A percentile compares a stretch with the other conserved stretches of the same genome.
Conservation (phyloP, 2,888 invertebrate species). For the Parascotia fuliginaria region DNA sequence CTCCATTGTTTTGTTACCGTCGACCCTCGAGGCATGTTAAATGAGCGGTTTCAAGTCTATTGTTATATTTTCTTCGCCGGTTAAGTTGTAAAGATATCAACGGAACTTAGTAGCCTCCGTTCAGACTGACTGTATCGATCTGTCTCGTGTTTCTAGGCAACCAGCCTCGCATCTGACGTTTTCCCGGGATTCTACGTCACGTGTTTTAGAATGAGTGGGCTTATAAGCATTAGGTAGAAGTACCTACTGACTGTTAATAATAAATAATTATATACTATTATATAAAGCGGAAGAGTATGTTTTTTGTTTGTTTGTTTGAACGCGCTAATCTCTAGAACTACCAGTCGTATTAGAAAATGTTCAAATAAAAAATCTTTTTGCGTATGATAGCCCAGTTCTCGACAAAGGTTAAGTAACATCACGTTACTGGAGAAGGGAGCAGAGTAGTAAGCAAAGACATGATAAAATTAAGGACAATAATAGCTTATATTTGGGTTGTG, state of each 20-base stretch:
- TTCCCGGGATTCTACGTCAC: conserved; percentile 8
- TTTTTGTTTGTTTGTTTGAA: too few relatives aligned
- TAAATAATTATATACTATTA: too few relatives aligned
- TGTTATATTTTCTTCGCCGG: conserved; percentile 45
- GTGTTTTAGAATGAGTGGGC: not conserved
- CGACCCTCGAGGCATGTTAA: conserved; percentile 47
- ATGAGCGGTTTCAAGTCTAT: conserved; percentile 50
- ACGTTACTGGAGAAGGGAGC: too few relatives aligned
- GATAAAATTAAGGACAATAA: conserved; percentile 21
- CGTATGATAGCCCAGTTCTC: too few relatives aligned
- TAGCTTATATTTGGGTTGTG: conserved; percentile 35
- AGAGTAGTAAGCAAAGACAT: too few relatives aligned
- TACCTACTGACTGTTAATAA: too few relatives aligned
- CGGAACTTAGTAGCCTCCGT: conserved; percentile 25
- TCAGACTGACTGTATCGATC: conserved; percentile 51
- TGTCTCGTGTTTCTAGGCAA: conserved; percentile 36
- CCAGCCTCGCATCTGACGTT: conserved; percentile 23
- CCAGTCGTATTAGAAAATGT: too few relatives aligned
- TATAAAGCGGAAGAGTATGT: too few relatives aligned
- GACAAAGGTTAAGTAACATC: too few relatives aligned
- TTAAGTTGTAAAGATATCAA: conserved; percentile 32
- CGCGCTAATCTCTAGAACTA: too few relatives aligned
- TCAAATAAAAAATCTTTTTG: too few relatives aligned
- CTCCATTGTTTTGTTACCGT: conserved; percentile 54
- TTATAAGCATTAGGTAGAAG: conserved; percentile 16